Evolutionary conservation across 1,140 invertebrate species (phyloP).

Genomic region (Drosophila bipectinata): DNA sequence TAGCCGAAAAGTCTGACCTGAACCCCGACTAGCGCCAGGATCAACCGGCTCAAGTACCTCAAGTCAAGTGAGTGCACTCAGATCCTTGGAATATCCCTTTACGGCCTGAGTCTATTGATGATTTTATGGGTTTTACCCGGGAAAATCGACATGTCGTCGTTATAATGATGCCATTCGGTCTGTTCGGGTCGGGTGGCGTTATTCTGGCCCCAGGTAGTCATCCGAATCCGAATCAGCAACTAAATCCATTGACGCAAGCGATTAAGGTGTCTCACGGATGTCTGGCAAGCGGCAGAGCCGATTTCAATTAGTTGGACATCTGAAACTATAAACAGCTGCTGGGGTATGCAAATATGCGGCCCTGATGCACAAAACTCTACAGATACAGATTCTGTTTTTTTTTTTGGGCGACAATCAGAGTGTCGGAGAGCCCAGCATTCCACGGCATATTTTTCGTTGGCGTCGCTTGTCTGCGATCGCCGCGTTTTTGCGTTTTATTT

Average conservation of each 20-base stretch:
- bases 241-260: constrained; percentile 72
- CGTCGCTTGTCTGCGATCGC: constrained; percentile 73
- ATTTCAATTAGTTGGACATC: constrained; percentile 49
- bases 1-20: constrained; percentile 42
- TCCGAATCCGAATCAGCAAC: constrained; percentile 18
- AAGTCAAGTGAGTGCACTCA: constrained; percentile 33
- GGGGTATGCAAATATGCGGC: constrained; percentile 53
- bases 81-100: constrained; percentile 22
- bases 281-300: constrained; percentile 39
- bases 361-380: constrained; percentile 3
- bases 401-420: constrained; percentile 35
- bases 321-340: constrained; percentile 56
- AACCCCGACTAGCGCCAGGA: constrained; percentile 21
- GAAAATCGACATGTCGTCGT: constrained; percentile 28
- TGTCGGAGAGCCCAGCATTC: constrained; percentile 52
- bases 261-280: constrained; percentile 76
- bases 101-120: constrained; percentile 58
- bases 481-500: constrained; percentile 55
- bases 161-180: constrained; percentile 73
- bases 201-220: constrained; percentile 29
- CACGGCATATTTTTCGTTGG: constrained; percentile 75
- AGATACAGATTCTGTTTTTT: neutral
- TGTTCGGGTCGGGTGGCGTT: constrained; percentile 14
- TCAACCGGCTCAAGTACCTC: constrained; percentile 41
- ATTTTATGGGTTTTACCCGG: constrained; percentile 80